These are phyloP conservation scores for Akabosia matsudoensis DNA, from an alignment of 1,140 invertebrate genomes.

Conservation along the genomic window DNA sequence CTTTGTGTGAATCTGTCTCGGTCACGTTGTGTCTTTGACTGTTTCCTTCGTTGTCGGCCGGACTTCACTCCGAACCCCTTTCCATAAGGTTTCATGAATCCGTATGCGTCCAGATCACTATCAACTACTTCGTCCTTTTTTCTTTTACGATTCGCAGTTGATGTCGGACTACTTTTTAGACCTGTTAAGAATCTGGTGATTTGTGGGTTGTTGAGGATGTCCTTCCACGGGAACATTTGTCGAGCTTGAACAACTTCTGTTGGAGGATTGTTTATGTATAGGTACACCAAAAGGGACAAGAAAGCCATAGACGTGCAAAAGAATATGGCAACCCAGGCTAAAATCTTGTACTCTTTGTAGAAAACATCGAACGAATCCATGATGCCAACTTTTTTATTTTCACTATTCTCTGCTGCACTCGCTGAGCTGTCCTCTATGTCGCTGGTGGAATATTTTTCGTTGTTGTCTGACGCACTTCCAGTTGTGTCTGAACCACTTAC, in stretches of 20 bases:
- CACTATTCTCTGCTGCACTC: background rate
- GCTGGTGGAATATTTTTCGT: background rate
- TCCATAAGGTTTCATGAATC: background rate
- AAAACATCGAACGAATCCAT: conserved; percentile 23
- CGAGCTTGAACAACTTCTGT: conserved; percentile 40
- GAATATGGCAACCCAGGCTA: conserved; percentile 39
- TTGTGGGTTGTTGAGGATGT: background rate
- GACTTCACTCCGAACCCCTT: background rate
- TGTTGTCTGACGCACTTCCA: background rate
- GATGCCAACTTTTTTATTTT: conserved; percentile 15
- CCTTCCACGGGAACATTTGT: background rate
- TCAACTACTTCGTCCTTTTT: background rate
- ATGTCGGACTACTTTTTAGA: background rate
- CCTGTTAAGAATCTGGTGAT: conserved; percentile 1
- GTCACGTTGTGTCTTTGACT: background rate
- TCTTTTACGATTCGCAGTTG: background rate
- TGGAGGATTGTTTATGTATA: conserved; percentile 46
- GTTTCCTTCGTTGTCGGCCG: background rate
- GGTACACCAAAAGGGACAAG: conserved; percentile 27
- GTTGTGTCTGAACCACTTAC: background rate
- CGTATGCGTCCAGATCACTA: background rate
- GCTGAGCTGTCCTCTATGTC: background rate
- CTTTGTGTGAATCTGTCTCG: background rate
- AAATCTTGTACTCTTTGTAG: conserved; percentile 39
- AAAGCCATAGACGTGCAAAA: conserved; percentile 26